Conservation (phyloP, 2,113 vertebrate species). For the Oreocharis arfaki region DNA sequence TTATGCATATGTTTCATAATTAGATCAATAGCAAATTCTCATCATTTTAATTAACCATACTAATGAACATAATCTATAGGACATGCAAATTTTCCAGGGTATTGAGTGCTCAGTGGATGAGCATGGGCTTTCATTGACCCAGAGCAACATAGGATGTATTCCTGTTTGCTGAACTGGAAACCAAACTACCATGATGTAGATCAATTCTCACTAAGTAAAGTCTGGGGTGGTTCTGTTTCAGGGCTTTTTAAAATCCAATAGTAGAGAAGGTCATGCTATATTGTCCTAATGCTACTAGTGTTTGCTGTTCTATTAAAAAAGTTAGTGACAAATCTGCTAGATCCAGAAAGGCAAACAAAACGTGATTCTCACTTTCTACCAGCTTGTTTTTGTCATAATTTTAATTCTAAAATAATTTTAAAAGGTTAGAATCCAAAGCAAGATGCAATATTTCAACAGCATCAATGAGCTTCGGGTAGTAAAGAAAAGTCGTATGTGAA, state of each 20-base stretch:
- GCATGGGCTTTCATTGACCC: constrained; percentile 48
- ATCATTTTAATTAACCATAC: constrained; percentile 51
- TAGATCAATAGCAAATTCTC: constrained; percentile 6
- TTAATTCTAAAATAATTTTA: background rate
- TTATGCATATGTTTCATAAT: constrained; percentile 32
- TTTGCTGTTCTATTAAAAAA: constrained; percentile 31
- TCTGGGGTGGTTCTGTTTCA: constrained; percentile 38
- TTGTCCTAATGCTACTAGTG: constrained; percentile 11
- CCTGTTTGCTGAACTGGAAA: constrained; percentile 54
- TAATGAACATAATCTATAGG: constrained; percentile 12
- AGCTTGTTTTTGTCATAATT: background rate
- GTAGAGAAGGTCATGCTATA: constrained; percentile 65
- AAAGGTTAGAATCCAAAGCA: background rate
- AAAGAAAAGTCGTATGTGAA: background rate
- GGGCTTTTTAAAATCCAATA: constrained; percentile 59
- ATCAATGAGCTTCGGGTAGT: background rate
- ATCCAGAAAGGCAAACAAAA: background rate
- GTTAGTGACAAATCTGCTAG: background rate
- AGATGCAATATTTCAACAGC: background rate
- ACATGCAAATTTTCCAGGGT: constrained; percentile 25
- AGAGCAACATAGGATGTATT: constrained; percentile 33
- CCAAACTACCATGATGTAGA: constrained; percentile 26
- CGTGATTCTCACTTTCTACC: background rate
- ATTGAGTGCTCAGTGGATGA: background rate
- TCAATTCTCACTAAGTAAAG: constrained; percentile 65